Conservation (phyloP, 2,797 vertebrate species). For the Squalus acanthias region DNA sequence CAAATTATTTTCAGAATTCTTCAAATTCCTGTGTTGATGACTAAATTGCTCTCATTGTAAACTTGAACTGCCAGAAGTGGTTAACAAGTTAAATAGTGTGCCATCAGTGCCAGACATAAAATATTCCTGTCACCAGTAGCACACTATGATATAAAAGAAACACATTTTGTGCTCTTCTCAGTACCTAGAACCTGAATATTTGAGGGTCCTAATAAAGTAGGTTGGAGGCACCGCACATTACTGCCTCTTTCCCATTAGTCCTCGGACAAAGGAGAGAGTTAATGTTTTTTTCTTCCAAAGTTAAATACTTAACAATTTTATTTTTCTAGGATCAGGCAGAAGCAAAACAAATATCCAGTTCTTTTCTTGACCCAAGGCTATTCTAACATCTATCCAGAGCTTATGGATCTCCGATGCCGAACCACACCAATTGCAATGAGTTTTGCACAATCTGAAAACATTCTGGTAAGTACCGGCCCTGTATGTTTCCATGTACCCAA, state of each 20-base stretch:
- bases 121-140: not conserved
- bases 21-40: too few relatives aligned
- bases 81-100: not conserved
- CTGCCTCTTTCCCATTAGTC: not conserved
- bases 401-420: slow-evolving; percentile 89
- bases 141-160: not conserved
- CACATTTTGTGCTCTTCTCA: not conserved
- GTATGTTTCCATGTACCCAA: not conserved
- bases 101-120: not conserved
- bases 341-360: slow-evolving; percentile 96
- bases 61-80: not conserved
- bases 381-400: slow-evolving; percentile 76
- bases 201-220: not conserved
- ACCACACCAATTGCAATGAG: slow-evolving; percentile 87
- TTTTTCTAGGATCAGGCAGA: slow-evolving; percentile 78
- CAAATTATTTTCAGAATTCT: too few relatives aligned
- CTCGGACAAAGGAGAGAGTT: not conserved
- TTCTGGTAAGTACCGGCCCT: slow-evolving; percentile 72
- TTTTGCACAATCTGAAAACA: slow-evolving; percentile 91
- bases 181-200: not conserved
- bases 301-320: not conserved
- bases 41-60: not conserved
- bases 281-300: not conserved
- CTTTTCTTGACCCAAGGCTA: slow-evolving; percentile 93
- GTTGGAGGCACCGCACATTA: not conserved